Evolutionary conservation across 2,797 vertebrate species (phyloP), one percentile per base, ranked within the genome.

Genomic region (Notolepis coatsorum): DNA sequence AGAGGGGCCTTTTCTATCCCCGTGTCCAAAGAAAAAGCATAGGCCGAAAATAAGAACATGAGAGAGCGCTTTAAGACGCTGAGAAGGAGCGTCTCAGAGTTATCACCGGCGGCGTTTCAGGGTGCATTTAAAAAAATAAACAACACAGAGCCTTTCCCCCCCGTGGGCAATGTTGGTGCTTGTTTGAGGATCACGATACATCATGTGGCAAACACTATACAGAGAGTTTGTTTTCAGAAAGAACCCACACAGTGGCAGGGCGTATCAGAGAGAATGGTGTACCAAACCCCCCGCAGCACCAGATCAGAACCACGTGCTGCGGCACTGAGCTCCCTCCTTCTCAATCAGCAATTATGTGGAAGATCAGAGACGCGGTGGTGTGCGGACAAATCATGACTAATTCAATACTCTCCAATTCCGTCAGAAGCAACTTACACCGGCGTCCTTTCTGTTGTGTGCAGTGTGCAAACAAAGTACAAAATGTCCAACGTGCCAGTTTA

Each of bases 231-330:
- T 76, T 39, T 12, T 37, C 4, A 79, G 75, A 79, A 62, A 71
- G 75, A 86, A 71, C 53, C 61, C 68, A 81, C 72, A 81, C 43
- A 18, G 81, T 70, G 58, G 75, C 68, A 88, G 87, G 80, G 79
- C 78, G 85, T 88, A 83, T 88, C 84, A 82, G 78, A 89, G 75
- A 70, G 80, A 79, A 78, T 67, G 54, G 67, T 67, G 78, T 77
- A 68, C 65, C 75, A 84, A 66, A 69, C 79, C 79, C 84, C 86
- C 80, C 80, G 75, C 73, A 86, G 85, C 83, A 52, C 55, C 57
- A 83, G 72, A 88, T 88, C 77, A 85, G 73, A 84, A 84, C 77
- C 68, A 25, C 52, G 59, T 77, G 65, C 77, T 70, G 80, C 84
- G 39, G 42, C 61, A n/a, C 52, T 68, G 67, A 85, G 65, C 48